Evolutionary conservation across 2,797 vertebrate genomes (phyloP).

Genomic region (Stomatorhinus walkeri): DNA sequence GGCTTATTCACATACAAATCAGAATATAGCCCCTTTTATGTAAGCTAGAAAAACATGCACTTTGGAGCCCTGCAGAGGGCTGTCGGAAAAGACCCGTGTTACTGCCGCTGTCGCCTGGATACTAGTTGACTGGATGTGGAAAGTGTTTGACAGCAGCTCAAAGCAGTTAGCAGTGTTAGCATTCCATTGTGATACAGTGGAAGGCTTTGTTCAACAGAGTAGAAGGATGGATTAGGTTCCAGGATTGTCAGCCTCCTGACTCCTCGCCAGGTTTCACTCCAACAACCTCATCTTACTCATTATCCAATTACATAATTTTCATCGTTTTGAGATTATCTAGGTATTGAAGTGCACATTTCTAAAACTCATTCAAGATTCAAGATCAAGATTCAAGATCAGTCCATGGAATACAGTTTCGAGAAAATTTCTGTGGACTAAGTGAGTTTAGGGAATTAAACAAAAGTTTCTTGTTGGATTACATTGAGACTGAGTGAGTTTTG

Average conservation of each 20-base stretch:
- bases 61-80: neutral
- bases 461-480: neutral
- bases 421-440: neutral
- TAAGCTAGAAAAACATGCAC: neutral
- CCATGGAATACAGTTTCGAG: neutral
- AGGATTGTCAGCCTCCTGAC: neutral
- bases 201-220: neutral
- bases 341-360: neutral
- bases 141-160: neutral
- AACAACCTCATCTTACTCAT: neutral
- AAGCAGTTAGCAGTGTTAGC: neutral
- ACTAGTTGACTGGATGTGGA: neutral
- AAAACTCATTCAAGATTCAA: neutral
- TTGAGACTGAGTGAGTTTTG: neutral
- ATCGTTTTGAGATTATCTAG: neutral
- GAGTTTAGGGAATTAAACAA: neutral
- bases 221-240: neutral
- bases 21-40: neutral
- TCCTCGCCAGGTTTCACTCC: neutral
- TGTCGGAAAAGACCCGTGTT: neutral
- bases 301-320: neutral
- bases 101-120: neutral
- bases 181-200: neutral
- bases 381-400: too few relatives aligned
- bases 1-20: neutral